Evolutionary conservation across 1,140 invertebrate species (phyloP), one percentile per base, ranked within the genome.

Genomic region (Neomicropteryx cornuta): DNA sequence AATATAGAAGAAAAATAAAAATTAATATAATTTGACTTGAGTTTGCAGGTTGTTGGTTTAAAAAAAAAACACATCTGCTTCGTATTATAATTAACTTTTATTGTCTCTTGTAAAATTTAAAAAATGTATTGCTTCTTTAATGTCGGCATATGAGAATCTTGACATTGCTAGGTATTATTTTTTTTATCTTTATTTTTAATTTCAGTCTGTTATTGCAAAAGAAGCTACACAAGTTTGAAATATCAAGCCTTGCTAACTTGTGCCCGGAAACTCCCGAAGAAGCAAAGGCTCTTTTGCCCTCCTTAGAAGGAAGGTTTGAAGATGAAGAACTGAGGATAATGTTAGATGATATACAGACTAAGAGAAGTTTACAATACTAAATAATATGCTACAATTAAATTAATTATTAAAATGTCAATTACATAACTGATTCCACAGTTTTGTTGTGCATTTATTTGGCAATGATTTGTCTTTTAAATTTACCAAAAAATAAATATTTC

Each of bases 221-320:
- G 54, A 94, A 96, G 56, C 64, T 99, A 6, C 96, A 99, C 62
- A 98, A 99, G 69, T 99, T 98, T 70, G 97, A 99, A 63, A 68
- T 99, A 16, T 95, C 97, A 2, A 89, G 94, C 17, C 70, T 99
- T 37, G 94, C 94, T 2, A 99, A 99, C 69, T 66, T 99, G 2
- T 97, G 93, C 60, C 97, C 97, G 1, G 94, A 99, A 71, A 93
- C 88, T 16, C 84, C 93, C 1, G 95, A 98, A 58, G 95, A 99
- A 71, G 93, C 93, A 0, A 97, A 97, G 68, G 85, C 93, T 22
- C 64, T 98, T 3, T 96, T 98, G 57, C 94, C 94, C 33, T 95
- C 89, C 58, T 66, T 98, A 29, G 93, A 97, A 66, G 92, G 91
- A 16, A 73, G 93, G 46, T 88, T 97, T 65, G 91, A 96, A 63